These are phyloP conservation scores for Nomada fabriciana DNA, from an alignment of 2,888 invertebrate genomes.

Conservation along the genomic window DNA sequence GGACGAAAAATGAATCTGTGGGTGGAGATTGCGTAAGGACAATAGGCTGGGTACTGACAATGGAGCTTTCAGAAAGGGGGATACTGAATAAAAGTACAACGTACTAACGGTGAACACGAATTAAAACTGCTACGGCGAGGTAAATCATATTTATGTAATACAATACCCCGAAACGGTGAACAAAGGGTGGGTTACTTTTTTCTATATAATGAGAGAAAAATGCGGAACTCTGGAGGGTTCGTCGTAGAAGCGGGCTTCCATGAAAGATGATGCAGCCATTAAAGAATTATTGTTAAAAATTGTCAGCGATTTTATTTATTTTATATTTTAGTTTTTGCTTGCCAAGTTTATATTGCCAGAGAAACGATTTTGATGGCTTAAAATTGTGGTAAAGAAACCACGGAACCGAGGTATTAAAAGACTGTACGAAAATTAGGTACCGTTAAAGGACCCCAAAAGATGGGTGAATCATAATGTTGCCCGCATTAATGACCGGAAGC, in stretches of 20 bases:
- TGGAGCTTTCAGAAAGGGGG: constrained; percentile 22
- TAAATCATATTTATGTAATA: constrained; percentile 6
- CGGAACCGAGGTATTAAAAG: background rate
- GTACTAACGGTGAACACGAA: constrained; percentile 3
- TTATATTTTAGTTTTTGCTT: no score
- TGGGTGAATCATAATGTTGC: constrained; percentile 1
- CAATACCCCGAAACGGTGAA: background rate
- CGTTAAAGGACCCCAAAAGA: background rate
- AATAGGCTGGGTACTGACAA: constrained; percentile 34
- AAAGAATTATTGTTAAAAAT: no score
- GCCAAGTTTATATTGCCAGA: no score
- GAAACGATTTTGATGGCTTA: no score
- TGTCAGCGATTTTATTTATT: no score
- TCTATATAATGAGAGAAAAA: background rate
- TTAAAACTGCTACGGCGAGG: constrained; percentile 19
- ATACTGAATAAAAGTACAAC: constrained; percentile 8
- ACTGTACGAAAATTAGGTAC: constrained; percentile 5
- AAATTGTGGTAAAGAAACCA: background rate
- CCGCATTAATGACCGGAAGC: constrained; percentile 19
- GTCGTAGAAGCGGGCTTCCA: no score
- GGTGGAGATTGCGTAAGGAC: constrained; percentile 21
- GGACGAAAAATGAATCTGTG: constrained; percentile 34
- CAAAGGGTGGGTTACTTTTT: background rate
- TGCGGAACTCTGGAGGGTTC: background rate
- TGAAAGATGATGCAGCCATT: no score